Conservation (phyloP, 2,888 invertebrate species). For the Ormyrus labotus region DNA sequence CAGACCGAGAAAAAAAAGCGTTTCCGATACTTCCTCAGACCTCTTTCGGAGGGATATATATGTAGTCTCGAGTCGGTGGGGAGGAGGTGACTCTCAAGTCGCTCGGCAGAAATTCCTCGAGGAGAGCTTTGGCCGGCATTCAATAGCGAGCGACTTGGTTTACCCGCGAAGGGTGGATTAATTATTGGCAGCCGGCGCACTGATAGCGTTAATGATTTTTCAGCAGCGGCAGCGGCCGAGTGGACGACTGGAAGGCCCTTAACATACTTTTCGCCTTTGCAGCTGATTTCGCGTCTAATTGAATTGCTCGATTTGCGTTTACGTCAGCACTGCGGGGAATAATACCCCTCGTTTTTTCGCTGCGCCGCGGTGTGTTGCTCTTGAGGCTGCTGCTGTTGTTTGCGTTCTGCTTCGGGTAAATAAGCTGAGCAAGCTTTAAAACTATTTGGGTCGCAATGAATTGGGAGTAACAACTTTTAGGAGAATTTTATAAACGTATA, state of each 20-base stretch:
- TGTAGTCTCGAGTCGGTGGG: neutral
- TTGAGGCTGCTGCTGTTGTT: neutral
- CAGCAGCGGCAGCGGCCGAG: neutral
- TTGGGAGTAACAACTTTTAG: neutral
- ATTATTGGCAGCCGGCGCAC: constrained; percentile 60
- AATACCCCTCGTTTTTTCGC: neutral
- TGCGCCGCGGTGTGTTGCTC: neutral
- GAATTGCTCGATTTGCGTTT: constrained; percentile 35
- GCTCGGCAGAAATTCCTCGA: constrained; percentile 47
- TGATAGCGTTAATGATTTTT: constrained; percentile 54
- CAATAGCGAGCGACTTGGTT: constrained; percentile 58
- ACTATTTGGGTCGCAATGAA: neutral
- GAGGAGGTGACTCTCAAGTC: constrained; percentile 6
- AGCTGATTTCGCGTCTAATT: constrained; percentile 49
- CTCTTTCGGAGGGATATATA: constrained; percentile 4
- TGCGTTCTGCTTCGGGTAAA: neutral
- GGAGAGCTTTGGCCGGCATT: constrained; percentile 59
- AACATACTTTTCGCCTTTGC: constrained; percentile 49
- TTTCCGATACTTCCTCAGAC: neutral
- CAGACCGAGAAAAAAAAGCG: neutral
- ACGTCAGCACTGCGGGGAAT: constrained; percentile 23
- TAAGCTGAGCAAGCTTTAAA: neutral
- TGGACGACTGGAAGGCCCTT: constrained; percentile 28
- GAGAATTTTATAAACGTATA: neutral
- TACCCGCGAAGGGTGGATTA: constrained; percentile 50